Evolutionary conservation across 2,888 invertebrate genomes (phyloP), one percentile per base, ranked within the genome.

Genomic region (Epirrita christyi): DNA sequence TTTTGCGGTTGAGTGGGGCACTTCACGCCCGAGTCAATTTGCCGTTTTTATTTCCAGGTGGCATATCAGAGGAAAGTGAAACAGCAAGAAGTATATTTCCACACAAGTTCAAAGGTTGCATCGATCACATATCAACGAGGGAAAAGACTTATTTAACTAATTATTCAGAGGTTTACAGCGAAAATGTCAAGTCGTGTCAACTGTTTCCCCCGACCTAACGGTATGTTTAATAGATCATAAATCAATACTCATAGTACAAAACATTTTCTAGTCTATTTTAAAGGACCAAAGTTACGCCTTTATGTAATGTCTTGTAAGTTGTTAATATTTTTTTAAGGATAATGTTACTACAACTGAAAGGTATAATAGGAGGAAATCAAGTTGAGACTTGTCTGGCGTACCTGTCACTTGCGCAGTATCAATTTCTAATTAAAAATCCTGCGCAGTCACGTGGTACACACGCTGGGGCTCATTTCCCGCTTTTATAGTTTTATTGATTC

Each of bases 81-180:
- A 69, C 80, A 76, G 81, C 92, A 6, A 91, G 86, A 64, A 90
- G 86, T 61, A 78, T 91, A 38, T 94, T 93, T 70, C 86, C 88
- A 4, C 79, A 92, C 56, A 93, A 94, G 61, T 94, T 94, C 71
- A 93, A 92, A 75, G 94, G 94, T 56, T 94, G 94, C 72, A 89
- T 94, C 62, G 93, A 93, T 74, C 91, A 93, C 64, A 92, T 94
- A 71, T 89, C 93, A 45, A 93, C 85, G 0, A 73, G 70, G 41
- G 80, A 83, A 52, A 69, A 78, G 4, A 72, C 70, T 8, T 80
- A 75, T 50, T 58, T 88, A 15, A 80, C 75, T 0, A 82, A 88
- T 66, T 91, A 81, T 59, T 80, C 83, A 1, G 83, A 83, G 58
- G 67, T 91, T 28, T 89, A 89, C 69, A 89, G 89, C 66, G 91